Base-by-base conservation (phyloP, 2,888 invertebrate species). In the Drosophila siamana region DNA sequence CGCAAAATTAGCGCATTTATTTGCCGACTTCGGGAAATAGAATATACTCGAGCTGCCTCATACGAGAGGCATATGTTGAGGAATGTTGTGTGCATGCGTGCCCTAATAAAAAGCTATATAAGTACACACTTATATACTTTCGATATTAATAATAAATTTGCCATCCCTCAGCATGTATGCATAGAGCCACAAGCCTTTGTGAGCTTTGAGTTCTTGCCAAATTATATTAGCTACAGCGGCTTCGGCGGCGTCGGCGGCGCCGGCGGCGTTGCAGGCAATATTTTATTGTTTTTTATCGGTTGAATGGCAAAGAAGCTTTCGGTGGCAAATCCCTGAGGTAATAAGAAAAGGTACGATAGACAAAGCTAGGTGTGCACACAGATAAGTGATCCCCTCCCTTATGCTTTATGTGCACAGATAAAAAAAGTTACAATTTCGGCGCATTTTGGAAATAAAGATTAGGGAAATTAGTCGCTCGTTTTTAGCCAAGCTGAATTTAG, bases 1-100 rank as follows among this genome's bases (percentile, higher is more conserved):
- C 80, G 86, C 48, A 76, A 83, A 86, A 87, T 83, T 80, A 80
- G 74, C 74, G 80, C 67, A 76, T 75, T 79, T 80, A 74, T 78
- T 62, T 36, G 61, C 44, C 38, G 41, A 46, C 52, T 38, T 44
- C 30, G 11, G 30, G n/a, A 66, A 76, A 65, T 52, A 41, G 33
- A 30, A 19, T 48, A 28, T 33, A 30, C 51, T 33, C 36, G n/a
- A n/a, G 44, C 19, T 15, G 2, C 5, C 26, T 0, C n/a, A n/a
- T n/a, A n/a, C n/a, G n/a, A n/a, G n/a, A 24, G 19, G 19, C 41
- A 3, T 62, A 40, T 47, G n/a, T 43, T 43, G 7, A 15, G 8
- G 41, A 41, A 36, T 24, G 36, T 26, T 61, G 41, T 54, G 41
- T 60, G 55, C 52, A 36, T 50, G 28, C 46, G 13, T 40, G 38